phyloP scores from a whole-genome alignment of 2,888 invertebrate species.

The Pelosia muscerda region DNA sequence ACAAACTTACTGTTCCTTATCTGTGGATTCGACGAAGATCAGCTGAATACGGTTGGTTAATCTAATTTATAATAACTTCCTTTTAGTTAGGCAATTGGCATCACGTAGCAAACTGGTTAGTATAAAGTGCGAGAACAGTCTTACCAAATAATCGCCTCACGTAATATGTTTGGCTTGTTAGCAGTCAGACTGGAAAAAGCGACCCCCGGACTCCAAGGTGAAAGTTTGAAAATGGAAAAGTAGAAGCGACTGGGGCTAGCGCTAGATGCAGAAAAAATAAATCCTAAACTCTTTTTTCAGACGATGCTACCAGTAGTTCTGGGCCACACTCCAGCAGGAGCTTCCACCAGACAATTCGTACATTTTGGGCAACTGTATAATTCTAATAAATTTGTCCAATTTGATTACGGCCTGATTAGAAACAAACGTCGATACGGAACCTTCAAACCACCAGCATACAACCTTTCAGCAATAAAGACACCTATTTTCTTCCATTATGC shows the following conservation, averaged over 20 bases:
- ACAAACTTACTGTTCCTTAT: slow-evolving; percentile 88
- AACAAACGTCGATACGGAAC: slow-evolving; percentile 81
- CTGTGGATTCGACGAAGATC: slow-evolving; percentile 84
- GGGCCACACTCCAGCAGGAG: slow-evolving; percentile 84
- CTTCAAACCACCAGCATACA: slow-evolving; percentile 81
- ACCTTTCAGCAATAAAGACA: slow-evolving; percentile 74
- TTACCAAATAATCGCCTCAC: too few species aligned
- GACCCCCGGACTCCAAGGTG: too few species aligned
- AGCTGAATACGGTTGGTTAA: slow-evolving; percentile 81
- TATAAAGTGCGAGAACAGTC: too few species aligned
- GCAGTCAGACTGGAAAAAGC: too few species aligned
- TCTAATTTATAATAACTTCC: too few species aligned
- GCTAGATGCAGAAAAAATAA: too few species aligned
- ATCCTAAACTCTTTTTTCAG: slow-evolving; percentile 68
- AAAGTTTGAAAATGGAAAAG: too few species aligned
- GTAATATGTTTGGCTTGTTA: too few species aligned
- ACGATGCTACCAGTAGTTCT: slow-evolving; percentile 83
- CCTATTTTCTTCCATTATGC: slow-evolving; percentile 84
- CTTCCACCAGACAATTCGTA: slow-evolving; percentile 80
- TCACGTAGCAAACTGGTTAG: too few species aligned
- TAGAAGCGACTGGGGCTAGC: too few species aligned
- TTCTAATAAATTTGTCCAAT: slow-evolving; percentile 80
- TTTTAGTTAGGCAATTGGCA: too few species aligned
- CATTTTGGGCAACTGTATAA: slow-evolving; percentile 83
- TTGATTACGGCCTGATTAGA: slow-evolving; percentile 77